Evolutionary conservation across 2,888 invertebrate genomes (phyloP).

Genomic region (Acrobasis suavella): DNA sequence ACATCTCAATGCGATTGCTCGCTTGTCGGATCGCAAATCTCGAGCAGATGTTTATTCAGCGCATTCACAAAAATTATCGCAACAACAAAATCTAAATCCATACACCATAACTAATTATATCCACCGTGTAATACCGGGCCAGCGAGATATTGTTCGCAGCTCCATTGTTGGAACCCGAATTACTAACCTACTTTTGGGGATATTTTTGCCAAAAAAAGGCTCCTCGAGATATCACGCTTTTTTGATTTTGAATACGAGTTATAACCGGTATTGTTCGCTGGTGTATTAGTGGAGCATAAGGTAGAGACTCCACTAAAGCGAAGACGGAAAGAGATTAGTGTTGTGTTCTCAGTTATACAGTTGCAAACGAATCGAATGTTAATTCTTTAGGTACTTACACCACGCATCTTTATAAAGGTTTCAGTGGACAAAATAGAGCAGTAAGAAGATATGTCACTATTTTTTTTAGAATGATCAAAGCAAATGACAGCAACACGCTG

Average conservation of each 20-base stretch:
- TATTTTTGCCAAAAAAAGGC: constrained; percentile 67
- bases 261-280: constrained; percentile 70
- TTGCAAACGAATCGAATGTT: too few species aligned
- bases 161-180: constrained; percentile 69
- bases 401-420: too few species aligned
- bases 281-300: constrained; percentile 58
- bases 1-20: constrained; percentile 70
- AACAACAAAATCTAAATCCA: constrained; percentile 80
- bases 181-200: constrained; percentile 81
- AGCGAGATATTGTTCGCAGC: constrained; percentile 63
- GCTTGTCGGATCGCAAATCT: constrained; percentile 72
- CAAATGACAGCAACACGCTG: too few species aligned
- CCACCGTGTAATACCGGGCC: constrained; percentile 75
- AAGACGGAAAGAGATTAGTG: too few species aligned
- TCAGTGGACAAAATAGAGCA: too few species aligned
- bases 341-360: too few species aligned
- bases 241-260: constrained; percentile 72
- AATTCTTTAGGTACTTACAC: too few species aligned
- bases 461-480: too few species aligned
- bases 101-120: constrained; percentile 82
- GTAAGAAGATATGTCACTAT: too few species aligned
- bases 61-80: constrained; percentile 78
- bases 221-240: constrained; percentile 72
- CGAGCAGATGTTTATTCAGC: constrained; percentile 74
- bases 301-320: too few species aligned